Evolutionary conservation across 1,140 invertebrate genomes (phyloP).

Genomic region (Pteromalus puparum): DNA sequence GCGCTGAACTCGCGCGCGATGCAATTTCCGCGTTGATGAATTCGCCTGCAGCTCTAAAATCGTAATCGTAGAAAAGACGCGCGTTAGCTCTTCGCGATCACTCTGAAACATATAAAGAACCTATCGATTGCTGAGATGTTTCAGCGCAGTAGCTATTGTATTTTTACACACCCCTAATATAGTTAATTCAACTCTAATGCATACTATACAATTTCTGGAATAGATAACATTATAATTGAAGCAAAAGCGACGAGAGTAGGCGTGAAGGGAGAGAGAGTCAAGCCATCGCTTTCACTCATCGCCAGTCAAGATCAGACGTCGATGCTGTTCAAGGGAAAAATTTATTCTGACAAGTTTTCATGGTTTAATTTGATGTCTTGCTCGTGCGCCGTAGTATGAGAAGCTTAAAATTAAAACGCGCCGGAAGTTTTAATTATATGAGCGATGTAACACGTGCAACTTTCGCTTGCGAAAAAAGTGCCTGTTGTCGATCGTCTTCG

Average conservation of each 20-base stretch:
- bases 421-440: conserved; percentile 28
- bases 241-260: background rate
- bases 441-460: conserved; percentile 12
- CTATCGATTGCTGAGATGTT: too few relatives aligned
- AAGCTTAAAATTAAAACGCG: background rate
- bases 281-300: conserved; percentile 52
- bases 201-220: background rate
- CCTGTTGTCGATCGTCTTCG: background rate
- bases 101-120: too few relatives aligned
- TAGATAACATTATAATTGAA: background rate
- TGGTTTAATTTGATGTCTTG: background rate
- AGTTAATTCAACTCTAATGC: too few relatives aligned
- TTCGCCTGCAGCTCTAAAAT: background rate
- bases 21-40: conserved; percentile 20
- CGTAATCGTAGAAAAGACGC: background rate
- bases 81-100: background rate
- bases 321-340: background rate
- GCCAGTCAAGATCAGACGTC: background rate
- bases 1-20: background rate
- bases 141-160: too few relatives aligned
- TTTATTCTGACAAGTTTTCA: conserved; percentile 20
- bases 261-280: background rate
- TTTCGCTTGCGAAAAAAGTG: conserved; percentile 30
- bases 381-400: background rate
- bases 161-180: too few relatives aligned